These are phyloP conservation scores for Muscicapa comitata DNA, from an alignment of 2,797 vertebrate genomes.

Conservation along the genomic window DNA sequence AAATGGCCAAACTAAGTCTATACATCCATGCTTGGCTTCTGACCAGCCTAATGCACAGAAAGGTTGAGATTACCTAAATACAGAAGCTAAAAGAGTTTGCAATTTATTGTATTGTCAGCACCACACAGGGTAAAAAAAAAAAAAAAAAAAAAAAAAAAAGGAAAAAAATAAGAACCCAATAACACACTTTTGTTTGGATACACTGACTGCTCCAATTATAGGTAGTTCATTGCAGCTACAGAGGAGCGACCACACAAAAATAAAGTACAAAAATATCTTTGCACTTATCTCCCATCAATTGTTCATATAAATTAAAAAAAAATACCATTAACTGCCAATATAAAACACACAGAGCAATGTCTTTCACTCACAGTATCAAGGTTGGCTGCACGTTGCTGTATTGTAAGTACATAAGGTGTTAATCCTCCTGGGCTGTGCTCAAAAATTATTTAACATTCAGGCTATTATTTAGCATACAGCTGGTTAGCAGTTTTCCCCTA, in stretches of 20 bases:
- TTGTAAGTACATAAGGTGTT: conserved; percentile 83
- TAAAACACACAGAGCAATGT: conserved; percentile 12
- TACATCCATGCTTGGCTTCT: conserved; percentile 1
- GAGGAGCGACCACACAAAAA: background rate
- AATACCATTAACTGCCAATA: background rate
- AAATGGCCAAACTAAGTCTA: conserved; percentile 29
- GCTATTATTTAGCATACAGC: conserved; percentile 96
- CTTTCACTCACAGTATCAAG: conserved; percentile 49
- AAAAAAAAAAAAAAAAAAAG: background rate
- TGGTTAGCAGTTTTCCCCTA: conserved; percentile 88
- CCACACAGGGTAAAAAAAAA: background rate
- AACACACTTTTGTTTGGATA: background rate
- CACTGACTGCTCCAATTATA: background rate
- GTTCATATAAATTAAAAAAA: background rate
- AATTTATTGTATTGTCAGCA: conserved; percentile 50
- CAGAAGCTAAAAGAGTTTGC: conserved; percentile 27
- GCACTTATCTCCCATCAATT: background rate
- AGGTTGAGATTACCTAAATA: conserved; percentile 38
- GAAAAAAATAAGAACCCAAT: background rate
- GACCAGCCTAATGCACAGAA: conserved; percentile 58
- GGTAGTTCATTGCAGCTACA: background rate
- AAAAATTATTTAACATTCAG: conserved; percentile 88
- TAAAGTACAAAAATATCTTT: background rate
- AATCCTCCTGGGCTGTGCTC: conserved; percentile 82
- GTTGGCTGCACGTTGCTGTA: conserved; percentile 21